These are phyloP conservation scores for Caenorhabditis angaria DNA, from an alignment of 2,888 invertebrate genomes.

Conservation along the genomic window DNA sequence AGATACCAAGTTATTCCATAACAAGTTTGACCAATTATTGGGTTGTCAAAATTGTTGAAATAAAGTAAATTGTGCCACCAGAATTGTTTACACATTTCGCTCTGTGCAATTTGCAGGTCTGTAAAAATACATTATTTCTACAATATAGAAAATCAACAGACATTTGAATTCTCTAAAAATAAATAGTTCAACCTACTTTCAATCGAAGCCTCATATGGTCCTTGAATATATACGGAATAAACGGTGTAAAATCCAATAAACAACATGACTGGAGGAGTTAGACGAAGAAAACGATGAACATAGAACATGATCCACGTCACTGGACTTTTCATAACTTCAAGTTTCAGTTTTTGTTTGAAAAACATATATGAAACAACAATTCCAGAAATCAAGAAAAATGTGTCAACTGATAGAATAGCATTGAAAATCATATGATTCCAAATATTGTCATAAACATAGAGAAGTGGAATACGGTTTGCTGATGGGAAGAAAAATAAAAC, in stretches of 20 bases:
- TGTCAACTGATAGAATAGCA: conserved; percentile 57
- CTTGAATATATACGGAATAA: conserved; percentile 25
- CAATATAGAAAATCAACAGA: too few relatives aligned
- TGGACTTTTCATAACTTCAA: conserved; percentile 12
- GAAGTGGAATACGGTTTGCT: conserved; percentile 18
- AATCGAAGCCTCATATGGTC: conserved; percentile 15
- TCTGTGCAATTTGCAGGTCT: background rate
- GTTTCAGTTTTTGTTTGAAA: conserved; percentile 42
- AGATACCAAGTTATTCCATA: conserved; percentile 45
- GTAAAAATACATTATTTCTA: too few relatives aligned
- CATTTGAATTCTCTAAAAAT: too few relatives aligned
- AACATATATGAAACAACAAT: conserved; percentile 57
- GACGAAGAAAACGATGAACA: conserved; percentile 36
- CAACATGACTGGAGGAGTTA: conserved; percentile 43
- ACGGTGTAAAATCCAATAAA: conserved; percentile 40
- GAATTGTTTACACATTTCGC: conserved; percentile 27
- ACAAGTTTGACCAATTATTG: conserved; percentile 27
- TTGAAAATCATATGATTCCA: conserved; percentile 43
- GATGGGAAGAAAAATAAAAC: conserved; percentile 15
- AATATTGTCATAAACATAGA: conserved; percentile 24
- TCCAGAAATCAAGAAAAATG: conserved; percentile 62
- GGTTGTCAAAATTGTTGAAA: conserved; percentile 45
- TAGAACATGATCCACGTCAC: conserved; percentile 43
- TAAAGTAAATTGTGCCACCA: conserved; percentile 49
- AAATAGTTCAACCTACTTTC: too few relatives aligned